Percentiles rank a stretch among this genome's conserved stretches.
phyloP scores from a whole-genome alignment of 2,797 vertebrate species.

The Gephyroberyx darwinii region DNA sequence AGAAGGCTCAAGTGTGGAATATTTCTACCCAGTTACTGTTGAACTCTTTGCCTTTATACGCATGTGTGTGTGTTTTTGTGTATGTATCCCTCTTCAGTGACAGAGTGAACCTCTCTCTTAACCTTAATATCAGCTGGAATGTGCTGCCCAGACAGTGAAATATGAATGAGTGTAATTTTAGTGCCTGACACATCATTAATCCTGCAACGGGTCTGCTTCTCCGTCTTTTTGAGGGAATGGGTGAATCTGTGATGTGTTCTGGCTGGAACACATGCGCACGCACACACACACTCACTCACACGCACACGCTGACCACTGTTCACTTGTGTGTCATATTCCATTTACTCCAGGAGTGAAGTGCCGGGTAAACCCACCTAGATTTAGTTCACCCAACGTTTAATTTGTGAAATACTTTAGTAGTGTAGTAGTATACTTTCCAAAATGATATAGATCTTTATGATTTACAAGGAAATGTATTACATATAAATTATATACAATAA shows the following conservation, averaged over 20 bases:
- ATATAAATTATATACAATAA: conserved; percentile 16
- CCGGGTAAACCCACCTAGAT: not conserved
- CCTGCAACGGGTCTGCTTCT: conserved; percentile 49
- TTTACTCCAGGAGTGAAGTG: too few species aligned
- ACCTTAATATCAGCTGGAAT: conserved; percentile 52
- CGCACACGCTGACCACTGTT: too few species aligned
- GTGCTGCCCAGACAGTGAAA: conserved; percentile 59
- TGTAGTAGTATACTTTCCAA: too few species aligned
- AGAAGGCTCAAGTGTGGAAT: conserved; percentile 45
- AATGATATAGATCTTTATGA: not conserved
- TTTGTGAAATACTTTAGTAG: too few species aligned
- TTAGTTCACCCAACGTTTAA: not conserved
- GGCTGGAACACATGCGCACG: conserved; percentile 33
- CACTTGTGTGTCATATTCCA: too few species aligned
- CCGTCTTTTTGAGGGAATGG: conserved; percentile 50
- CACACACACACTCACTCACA: conserved; percentile 8
- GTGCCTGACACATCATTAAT: conserved; percentile 73
- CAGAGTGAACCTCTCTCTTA: conserved; percentile 25
- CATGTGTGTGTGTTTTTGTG: not conserved
- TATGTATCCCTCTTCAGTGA: conserved; percentile 36
- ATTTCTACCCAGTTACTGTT: conserved; percentile 40
- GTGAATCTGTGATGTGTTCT: conserved; percentile 52
- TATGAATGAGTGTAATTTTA: conserved; percentile 69
- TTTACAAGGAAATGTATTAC: conserved; percentile 1
- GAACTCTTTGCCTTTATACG: conserved; percentile 25